Percentiles rank a stretch among this genome's conserved stretches.
Conservation (phyloP, 2,113 vertebrate species). For the Gymnobelideus leadbeateri region DNA sequence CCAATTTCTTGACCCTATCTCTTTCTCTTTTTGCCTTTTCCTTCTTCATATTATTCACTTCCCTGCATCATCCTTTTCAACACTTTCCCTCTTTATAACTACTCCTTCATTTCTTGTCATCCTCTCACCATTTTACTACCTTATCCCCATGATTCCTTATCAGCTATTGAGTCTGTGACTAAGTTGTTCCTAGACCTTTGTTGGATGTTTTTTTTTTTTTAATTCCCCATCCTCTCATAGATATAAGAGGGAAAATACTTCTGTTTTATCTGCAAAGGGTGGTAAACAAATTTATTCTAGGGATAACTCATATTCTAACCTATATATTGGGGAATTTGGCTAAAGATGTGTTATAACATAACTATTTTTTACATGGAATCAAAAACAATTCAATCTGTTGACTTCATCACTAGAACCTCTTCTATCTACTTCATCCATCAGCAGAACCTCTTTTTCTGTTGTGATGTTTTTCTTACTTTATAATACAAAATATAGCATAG, state of each 20-base stretch:
- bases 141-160: neutral
- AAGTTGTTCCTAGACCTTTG: neutral
- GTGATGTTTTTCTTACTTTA: neutral
- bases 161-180: neutral
- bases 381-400: neutral
- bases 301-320: neutral
- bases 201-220: neutral
- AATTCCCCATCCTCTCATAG: neutral
- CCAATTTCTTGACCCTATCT: neutral
- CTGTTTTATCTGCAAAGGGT: neutral
- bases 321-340: neutral
- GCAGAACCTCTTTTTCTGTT: neutral
- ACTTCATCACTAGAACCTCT: neutral
- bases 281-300: neutral
- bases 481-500: neutral
- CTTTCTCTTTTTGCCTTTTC: neutral
- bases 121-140: neutral
- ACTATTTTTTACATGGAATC: neutral
- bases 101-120: neutral
- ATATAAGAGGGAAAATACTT: neutral
- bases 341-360: neutral
- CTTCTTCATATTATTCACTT: neutral
- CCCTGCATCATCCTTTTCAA: neutral
- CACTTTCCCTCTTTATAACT: neutral
- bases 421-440: neutral